Conservation (phyloP, 30 jellyfish, hydroid and myxozoan species). For the Clytia hemisphaerica region DNA sequence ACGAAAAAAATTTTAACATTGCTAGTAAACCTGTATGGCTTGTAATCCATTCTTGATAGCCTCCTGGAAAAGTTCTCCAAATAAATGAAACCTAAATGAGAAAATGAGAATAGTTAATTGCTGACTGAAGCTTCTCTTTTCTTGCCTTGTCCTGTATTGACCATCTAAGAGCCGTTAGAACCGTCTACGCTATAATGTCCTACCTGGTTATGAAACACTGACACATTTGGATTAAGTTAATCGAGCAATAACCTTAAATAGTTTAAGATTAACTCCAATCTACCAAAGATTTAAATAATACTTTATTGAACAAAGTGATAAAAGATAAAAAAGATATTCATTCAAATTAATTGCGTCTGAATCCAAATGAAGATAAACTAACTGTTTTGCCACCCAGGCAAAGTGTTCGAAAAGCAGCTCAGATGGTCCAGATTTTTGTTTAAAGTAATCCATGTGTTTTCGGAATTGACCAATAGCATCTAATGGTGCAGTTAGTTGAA, state of each 20-base stretch:
- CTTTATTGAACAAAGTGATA: too few species aligned
- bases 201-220: neutral
- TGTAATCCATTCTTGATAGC: conserved; percentile 78
- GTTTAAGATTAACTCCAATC: too few species aligned
- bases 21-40: conserved; percentile 92
- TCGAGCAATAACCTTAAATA: neutral
- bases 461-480: conserved; percentile 91
- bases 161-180: too few species aligned
- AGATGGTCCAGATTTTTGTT: conserved; percentile 52
- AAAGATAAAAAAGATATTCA: neutral
- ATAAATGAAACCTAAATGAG: conserved; percentile 39
- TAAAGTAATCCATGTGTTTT: conserved; percentile 78
- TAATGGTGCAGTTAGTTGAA: conserved; percentile 73
- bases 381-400: conserved; percentile 97
- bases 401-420: conserved; percentile 76
- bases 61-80: conserved; percentile 82
- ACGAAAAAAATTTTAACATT: neutral
- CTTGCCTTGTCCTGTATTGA: too few species aligned
- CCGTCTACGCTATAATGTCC: neutral
- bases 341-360: too few species aligned
- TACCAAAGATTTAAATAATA: too few species aligned
- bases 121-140: neutral
- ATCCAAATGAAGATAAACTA: neutral
- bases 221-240: neutral
- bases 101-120: neutral